Percentiles rank a stretch among this genome's conserved stretches.
These are phyloP conservation scores for Hirundo rustica DNA, from an alignment of 2,797 vertebrate species.

Conservation along the genomic window DNA sequence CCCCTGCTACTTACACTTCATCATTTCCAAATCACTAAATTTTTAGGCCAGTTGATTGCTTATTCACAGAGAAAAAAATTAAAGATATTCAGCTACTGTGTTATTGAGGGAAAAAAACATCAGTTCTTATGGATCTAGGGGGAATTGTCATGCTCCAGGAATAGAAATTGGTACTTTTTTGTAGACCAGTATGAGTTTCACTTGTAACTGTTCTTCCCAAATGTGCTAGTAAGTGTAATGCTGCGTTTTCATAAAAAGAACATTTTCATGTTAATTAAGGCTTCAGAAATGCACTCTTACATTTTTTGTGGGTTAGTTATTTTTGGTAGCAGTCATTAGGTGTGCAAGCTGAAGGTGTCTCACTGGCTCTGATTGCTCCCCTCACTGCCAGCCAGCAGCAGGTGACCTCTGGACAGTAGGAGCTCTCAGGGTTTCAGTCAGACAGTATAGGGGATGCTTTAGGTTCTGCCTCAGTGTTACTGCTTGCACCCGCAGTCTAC, in stretches of 20 bases:
- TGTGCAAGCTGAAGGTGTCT: background rate
- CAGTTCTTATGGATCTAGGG: background rate
- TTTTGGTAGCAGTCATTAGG: background rate
- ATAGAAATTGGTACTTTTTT: background rate
- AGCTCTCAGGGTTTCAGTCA: background rate
- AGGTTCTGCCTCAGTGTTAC: background rate
- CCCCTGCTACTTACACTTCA: background rate
- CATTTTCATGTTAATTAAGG: background rate
- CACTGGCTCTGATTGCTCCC: background rate
- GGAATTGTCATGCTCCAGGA: background rate
- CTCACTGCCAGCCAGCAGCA: background rate
- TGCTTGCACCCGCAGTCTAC: background rate
- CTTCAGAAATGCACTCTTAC: background rate
- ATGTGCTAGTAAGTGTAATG: background rate
- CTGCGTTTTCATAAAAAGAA: background rate
- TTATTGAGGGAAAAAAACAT: fast-evolving
- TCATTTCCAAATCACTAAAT: background rate
- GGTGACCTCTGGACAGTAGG: background rate
- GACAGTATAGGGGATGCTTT: fast-evolving
- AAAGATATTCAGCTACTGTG: background rate
- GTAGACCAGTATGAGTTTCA: background rate
- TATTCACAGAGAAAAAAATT: background rate
- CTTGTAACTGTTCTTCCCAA: background rate
- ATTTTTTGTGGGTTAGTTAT: background rate
- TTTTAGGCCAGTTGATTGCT: background rate